Evolutionary conservation across 2,888 invertebrate genomes (phyloP).

Genomic region (Patella pellucida): DNA sequence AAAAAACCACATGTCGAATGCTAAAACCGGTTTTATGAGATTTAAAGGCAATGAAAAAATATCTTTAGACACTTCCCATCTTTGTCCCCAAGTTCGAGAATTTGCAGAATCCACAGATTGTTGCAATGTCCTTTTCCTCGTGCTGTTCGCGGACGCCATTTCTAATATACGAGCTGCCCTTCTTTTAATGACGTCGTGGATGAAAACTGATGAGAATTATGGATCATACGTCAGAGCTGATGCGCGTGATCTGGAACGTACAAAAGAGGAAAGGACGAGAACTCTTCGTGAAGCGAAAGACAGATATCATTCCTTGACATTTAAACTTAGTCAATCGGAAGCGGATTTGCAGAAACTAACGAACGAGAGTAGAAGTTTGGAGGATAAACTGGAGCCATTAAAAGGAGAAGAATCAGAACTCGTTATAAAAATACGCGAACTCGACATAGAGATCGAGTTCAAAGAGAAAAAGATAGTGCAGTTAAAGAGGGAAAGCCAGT

Average conservation of each 20-base stretch:
- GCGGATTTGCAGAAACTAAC: constrained; percentile 45
- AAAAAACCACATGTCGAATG: constrained; percentile 42
- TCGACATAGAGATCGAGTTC: constrained; percentile 58
- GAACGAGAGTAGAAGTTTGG: constrained; percentile 44
- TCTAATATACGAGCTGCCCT: constrained; percentile 56
- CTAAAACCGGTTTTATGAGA: constrained; percentile 41
- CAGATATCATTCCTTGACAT: constrained; percentile 53
- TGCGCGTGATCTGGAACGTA: constrained; percentile 49
- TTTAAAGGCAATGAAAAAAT: constrained; percentile 48
- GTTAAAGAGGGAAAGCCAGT: constrained; percentile 35
- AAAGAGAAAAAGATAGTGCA: constrained; percentile 53
- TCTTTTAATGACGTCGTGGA: constrained; percentile 54
- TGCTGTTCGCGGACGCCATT: constrained; percentile 61
- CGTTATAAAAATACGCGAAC: constrained; percentile 45
- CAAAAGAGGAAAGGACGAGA: constrained; percentile 51
- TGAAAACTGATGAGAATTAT: constrained; percentile 62
- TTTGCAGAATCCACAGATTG: constrained; percentile 53
- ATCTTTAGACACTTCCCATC: constrained; percentile 34
- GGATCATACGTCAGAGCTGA: constrained; percentile 57
- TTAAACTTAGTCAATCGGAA: constrained; percentile 53
- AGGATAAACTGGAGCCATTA: constrained; percentile 49
- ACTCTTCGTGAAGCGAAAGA: constrained; percentile 49
- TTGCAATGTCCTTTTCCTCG: constrained; percentile 54
- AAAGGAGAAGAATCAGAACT: constrained; percentile 34
- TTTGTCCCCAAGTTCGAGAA: constrained; percentile 48